These are phyloP conservation scores for Styela clava DNA, from an alignment of 23 tunicate genomes.

Conservation along the genomic window DNA sequence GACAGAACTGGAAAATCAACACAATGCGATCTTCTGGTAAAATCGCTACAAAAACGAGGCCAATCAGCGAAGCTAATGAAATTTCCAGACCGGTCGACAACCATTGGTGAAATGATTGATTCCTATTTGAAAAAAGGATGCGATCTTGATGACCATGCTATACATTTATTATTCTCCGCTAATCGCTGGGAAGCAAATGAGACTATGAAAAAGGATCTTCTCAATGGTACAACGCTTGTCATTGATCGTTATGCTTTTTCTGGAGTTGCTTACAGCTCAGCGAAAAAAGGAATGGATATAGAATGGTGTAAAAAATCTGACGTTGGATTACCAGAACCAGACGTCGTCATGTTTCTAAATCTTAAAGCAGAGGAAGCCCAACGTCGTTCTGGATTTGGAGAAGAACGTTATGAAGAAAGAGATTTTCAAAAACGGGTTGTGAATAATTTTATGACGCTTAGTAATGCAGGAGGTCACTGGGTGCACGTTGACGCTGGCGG, in stretches of 20 bases:
- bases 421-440: constrained; percentile 72
- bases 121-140: constrained; percentile 34
- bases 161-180: constrained; percentile 79
- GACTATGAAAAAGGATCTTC: constrained; percentile 36
- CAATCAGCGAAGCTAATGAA: constrained; percentile 37
- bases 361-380: constrained; percentile 43
- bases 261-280: constrained; percentile 84
- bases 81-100: constrained; percentile 67
- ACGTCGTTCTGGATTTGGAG: constrained; percentile 75
- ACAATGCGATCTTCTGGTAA: constrained; percentile 66
- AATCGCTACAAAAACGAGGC: constrained; percentile 19
- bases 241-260: constrained; percentile 93
- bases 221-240: constrained; percentile 61
- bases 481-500: constrained; percentile 45
- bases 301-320: constrained; percentile 86
- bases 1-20: constrained; percentile 97
- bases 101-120: constrained; percentile 55
- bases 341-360: constrained; percentile 60
- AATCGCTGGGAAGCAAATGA: constrained; percentile 74
- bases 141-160: constrained; percentile 61
- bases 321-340: constrained; percentile 78
- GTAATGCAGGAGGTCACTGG: constrained; percentile 39
- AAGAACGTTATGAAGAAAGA: constrained; percentile 67
- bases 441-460: constrained; percentile 40
- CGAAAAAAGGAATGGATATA: constrained; percentile 59